Percentiles rank a stretch among this genome's conserved stretches.
Evolutionary conservation across 2,797 vertebrate genomes (phyloP).

Genomic region (Sebastes hopkinsi): DNA sequence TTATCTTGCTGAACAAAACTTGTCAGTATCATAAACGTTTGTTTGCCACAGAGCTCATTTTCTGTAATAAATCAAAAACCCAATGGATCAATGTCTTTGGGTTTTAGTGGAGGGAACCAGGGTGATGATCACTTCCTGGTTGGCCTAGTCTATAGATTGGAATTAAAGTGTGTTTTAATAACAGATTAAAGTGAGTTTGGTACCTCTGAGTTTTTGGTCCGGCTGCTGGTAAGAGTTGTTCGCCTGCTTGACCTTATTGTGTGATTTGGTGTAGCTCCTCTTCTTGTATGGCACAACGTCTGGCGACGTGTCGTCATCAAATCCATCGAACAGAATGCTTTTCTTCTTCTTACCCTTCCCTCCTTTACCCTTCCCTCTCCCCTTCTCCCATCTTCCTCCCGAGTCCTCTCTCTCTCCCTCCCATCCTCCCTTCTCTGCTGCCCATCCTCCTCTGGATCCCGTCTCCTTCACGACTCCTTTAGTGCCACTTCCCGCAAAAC

Average conservation of each 20-base stretch:
- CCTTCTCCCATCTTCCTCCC: no score
- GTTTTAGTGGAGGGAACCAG: no score
- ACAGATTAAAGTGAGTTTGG: neutral
- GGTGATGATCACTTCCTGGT: no score
- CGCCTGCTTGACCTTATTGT: conserved; percentile 12
- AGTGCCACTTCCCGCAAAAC: neutral
- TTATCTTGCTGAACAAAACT: no score
- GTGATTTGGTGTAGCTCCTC: conserved; percentile 1
- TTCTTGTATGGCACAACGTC: conserved; percentile 48
- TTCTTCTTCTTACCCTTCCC: conserved; percentile 37
- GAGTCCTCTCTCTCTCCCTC: rapidly evolving
- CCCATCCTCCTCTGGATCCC: neutral
- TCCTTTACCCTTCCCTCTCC: neutral
- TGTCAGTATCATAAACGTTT: no score
- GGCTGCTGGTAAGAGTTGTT: conserved; percentile 59
- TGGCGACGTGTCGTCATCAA: neutral
- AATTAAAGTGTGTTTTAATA: neutral
- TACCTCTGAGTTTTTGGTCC: conserved; percentile 71
- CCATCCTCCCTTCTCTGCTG: neutral
- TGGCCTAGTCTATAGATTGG: neutral
- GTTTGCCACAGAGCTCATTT: no score
- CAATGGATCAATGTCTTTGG: no score
- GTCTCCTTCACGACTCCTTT: neutral
- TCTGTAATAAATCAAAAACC: no score
- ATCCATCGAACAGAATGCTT: neutral